Conservation (phyloP, 2,113 vertebrate genomes). For the zebrafish (Danio rerio) region DNA sequence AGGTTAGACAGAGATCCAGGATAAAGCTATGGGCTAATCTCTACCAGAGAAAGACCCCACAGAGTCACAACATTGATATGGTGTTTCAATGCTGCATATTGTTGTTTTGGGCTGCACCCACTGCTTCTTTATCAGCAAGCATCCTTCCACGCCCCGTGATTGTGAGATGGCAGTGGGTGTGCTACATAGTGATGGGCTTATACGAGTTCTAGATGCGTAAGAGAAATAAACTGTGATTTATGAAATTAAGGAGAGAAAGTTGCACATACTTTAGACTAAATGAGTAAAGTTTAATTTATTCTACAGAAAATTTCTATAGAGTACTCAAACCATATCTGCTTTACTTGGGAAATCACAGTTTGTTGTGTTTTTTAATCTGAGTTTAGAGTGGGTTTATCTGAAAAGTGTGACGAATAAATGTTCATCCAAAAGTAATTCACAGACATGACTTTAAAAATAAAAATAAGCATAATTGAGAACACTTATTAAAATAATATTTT, state of each 20-base stretch:
- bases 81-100: constrained; percentile 53
- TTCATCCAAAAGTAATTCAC: too few relatives aligned
- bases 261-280: neutral
- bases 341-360: too few relatives aligned
- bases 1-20: constrained; percentile 49
- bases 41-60: constrained; percentile 51
- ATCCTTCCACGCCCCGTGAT: constrained; percentile 40
- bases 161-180: constrained; percentile 12
- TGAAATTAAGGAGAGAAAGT: too few relatives aligned
- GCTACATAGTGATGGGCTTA: neutral
- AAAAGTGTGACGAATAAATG: neutral
- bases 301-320: neutral
- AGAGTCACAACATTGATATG: constrained; percentile 65
- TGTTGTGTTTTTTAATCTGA: neutral
- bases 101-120: constrained; percentile 52
- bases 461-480: too few relatives aligned
- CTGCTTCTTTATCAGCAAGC: constrained; percentile 36
- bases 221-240: too few relatives aligned
- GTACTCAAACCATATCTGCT: neutral
- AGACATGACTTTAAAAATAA: too few relatives aligned
- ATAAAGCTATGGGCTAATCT: constrained; percentile 26
- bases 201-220: neutral
- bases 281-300: neutral
- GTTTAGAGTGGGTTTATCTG: neutral
- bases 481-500: too few relatives aligned